These are phyloP conservation scores for Silurus glanis DNA, from an alignment of 2,113 vertebrate genomes.

Conservation along the genomic window DNA sequence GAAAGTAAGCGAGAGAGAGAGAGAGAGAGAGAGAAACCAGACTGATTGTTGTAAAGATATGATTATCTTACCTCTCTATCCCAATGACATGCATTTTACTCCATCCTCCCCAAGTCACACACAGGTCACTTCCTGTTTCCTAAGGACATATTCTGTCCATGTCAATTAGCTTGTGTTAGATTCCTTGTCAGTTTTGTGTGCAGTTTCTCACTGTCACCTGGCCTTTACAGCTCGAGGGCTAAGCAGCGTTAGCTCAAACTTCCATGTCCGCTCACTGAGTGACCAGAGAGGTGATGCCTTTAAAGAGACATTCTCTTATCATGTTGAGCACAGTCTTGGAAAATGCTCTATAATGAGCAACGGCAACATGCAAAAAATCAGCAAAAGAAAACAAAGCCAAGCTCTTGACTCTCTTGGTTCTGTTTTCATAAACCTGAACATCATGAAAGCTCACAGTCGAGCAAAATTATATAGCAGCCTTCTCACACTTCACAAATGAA, in stretches of 20 bases:
- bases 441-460: not conserved
- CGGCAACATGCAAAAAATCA: not conserved
- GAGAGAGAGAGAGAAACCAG: not conserved
- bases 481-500: not conserved
- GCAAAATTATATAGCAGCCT: not conserved
- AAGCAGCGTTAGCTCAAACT: constrained; percentile 24
- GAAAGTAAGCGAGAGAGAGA: no score
- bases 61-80: constrained; percentile 4
- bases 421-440: not conserved
- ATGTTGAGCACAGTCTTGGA: not conserved
- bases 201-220: constrained; percentile 35
- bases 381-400: not conserved
- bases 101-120: not conserved
- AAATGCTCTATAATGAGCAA: not conserved
- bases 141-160: constrained; percentile 19
- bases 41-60: constrained; percentile 15
- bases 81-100: constrained; percentile 20
- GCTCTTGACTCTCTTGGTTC: not conserved
- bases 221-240: constrained; percentile 33
- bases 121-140: constrained; percentile 15
- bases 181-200: constrained; percentile 32
- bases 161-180: constrained; percentile 14
- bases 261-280: constrained; percentile 9
- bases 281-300: not conserved
- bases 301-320: not conserved